Base-by-base conservation (phyloP, 2,797 vertebrate species). In the Bovichtus diacanthus region DNA sequence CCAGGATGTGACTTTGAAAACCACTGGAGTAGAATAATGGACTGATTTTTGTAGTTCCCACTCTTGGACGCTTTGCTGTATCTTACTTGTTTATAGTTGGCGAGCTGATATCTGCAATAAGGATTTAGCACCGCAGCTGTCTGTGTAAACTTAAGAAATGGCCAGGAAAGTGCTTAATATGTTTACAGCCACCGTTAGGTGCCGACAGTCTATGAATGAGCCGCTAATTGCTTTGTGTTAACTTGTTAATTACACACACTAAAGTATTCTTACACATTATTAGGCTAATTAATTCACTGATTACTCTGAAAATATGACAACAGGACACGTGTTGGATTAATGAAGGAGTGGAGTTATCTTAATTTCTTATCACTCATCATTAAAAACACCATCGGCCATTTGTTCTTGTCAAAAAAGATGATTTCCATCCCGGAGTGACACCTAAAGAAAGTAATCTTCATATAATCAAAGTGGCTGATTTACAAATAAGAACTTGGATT, bases 201-300 rank as follows among this genome's bases (percentile, higher is more conserved):
- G 58, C 36, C 19, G 44, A n/a, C 70, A 55, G 56, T 54, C 43
- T 69, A 68, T 67, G 71, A 87, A 85, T 58, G 79, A 87, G 82
- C 74, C 34, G 79, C 84, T 90, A 85, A 91, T 88, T 88, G 88
- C 78, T 50, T 78, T n/a, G 76, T 80, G 80, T 82, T 85, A 85
- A 89, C 80, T 87, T 90, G 86, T 89, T 92, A 91, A 91, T 92
- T 88, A 85, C 82, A 83, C 71, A 66, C 78, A 61, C 80, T 66
- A 41, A 82, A 86, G 65, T 87, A 73, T 76, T 85, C 71, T 83
- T 83, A 76, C 77, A 87, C 83, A 65, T 86, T 79, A 73, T 76
- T 66, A 66, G 63, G 71, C 75, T 84, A 89, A 91, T 89, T 84
- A 87, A 90, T 78, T 72, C 46, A 31, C 70, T 62, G 69, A 74